phyloP scores from a whole-genome alignment of 2,113 vertebrate species.

The Leucopternis melanops region DNA sequence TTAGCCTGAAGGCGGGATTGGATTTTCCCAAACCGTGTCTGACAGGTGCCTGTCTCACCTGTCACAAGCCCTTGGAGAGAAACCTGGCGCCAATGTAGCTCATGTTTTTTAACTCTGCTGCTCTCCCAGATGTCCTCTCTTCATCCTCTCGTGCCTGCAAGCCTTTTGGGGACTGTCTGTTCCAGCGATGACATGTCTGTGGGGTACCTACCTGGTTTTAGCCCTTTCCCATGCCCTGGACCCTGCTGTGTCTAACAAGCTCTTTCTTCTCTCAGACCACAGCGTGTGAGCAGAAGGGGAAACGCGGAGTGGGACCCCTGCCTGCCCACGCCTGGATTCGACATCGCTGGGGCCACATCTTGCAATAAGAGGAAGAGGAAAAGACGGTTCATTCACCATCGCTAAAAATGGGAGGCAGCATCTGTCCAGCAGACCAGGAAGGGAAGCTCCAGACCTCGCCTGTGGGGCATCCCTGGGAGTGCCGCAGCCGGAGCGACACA shows the following conservation, averaged over 20 bases:
- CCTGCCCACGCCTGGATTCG: not conserved
- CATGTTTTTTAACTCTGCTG: too few species aligned
- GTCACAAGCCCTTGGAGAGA: not conserved
- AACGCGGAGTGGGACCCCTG: not conserved
- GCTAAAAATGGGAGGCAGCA: conserved; percentile 29
- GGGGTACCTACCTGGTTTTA: not conserved
- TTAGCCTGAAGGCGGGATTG: not conserved
- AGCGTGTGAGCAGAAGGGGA: not conserved
- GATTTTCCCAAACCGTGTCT: not conserved
- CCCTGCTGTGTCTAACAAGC: not conserved
- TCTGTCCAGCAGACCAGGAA: not conserved
- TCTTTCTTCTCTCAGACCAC: not conserved
- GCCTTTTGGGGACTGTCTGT: not conserved
- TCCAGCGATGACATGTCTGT: fast-evolving
- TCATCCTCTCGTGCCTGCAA: not conserved
- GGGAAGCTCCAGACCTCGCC: not conserved
- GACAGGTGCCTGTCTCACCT: not conserved
- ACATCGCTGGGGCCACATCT: not conserved
- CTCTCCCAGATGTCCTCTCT: not conserved
- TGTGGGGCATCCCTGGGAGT: not conserved
- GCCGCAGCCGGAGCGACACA: not conserved
- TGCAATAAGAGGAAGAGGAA: not conserved
- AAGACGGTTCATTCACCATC: not conserved
- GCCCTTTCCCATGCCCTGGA: not conserved
- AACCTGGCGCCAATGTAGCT: fast-evolving